Conservation (phyloP, 2,888 invertebrate genomes). For the Drosophila gaucha region DNA sequence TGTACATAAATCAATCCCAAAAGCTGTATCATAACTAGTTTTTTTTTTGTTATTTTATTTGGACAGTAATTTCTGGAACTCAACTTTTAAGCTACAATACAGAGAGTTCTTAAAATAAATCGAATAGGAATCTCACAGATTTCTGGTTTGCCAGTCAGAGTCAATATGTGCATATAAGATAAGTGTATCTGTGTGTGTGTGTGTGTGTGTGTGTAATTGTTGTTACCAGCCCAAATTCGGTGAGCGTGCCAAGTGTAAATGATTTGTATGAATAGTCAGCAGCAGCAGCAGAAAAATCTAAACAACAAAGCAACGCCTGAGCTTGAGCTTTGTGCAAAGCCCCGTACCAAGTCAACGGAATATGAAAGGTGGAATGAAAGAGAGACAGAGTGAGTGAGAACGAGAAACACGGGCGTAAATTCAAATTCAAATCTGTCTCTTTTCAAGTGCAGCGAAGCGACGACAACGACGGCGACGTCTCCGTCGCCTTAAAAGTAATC, state of each 20-base stretch:
- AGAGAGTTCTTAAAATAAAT: slow-evolving; percentile 30
- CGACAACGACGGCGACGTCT: slow-evolving; percentile 28
- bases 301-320: slow-evolving; percentile 50
- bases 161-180: slow-evolving; percentile 29
- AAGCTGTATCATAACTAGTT: slow-evolving; percentile 3
- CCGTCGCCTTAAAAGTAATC: slow-evolving; percentile 66
- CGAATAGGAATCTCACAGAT: slow-evolving; percentile 31
- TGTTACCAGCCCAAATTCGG: slow-evolving; percentile 23
- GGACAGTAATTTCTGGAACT: slow-evolving; percentile 12
- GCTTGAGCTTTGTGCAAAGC: slow-evolving; percentile 53
- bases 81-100: background rate
- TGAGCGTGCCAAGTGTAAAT: slow-evolving; percentile 53
- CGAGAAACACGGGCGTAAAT: slow-evolving; percentile 30
- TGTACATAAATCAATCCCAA: background rate
- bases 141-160: slow-evolving; percentile 45
- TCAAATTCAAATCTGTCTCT: slow-evolving; percentile 60
- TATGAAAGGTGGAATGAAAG: slow-evolving; percentile 10
- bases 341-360: slow-evolving; percentile 27
- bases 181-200: background rate
- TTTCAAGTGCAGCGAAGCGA: slow-evolving; percentile 70
- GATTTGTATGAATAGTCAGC: slow-evolving; percentile 49
- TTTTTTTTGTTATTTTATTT: background rate
- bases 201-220: slow-evolving; percentile 10
- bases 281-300: slow-evolving; percentile 35
- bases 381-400: slow-evolving; percentile 18